These are phyloP conservation scores for Hirtodrosophila alboralis DNA, from an alignment of 2,888 invertebrate genomes.

Conservation along the genomic window DNA sequence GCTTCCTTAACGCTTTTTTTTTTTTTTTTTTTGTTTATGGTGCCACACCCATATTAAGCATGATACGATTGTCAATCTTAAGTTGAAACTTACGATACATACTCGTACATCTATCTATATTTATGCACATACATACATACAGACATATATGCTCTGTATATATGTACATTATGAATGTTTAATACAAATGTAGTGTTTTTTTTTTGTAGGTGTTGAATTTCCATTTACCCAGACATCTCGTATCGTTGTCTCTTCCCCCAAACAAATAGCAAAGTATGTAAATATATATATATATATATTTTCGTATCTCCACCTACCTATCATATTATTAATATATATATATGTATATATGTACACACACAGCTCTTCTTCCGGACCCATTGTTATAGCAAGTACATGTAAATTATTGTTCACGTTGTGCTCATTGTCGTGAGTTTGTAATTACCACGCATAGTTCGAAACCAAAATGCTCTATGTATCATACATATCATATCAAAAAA, in stretches of 20 bases:
- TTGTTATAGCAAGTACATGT: constrained; percentile 76
- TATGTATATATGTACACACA: constrained; percentile 1
- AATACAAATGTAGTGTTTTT: constrained; percentile 29
- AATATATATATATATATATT: constrained; percentile 2
- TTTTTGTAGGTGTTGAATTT: constrained; percentile 48
- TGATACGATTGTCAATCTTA: constrained; percentile 46
- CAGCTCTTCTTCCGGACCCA: constrained; percentile 70
- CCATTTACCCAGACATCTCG: constrained; percentile 12
- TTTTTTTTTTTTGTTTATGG: background rate
- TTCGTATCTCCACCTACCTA: constrained; percentile 22
- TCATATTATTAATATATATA: constrained; percentile 38
- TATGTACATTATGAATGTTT: background rate
- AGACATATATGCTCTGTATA: too few relatives aligned
- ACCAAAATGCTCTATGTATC: constrained; percentile 27
- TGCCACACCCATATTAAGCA: constrained; percentile 42
- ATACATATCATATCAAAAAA: too few relatives aligned
- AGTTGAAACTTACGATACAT: constrained; percentile 21
- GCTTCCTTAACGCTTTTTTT: too few relatives aligned
- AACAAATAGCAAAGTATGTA: too few relatives aligned
- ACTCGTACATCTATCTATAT: too few relatives aligned
- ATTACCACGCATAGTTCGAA: constrained; percentile 64
- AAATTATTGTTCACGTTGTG: constrained; percentile 73
- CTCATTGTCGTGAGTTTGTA: constrained; percentile 66
- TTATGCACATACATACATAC: too few relatives aligned
- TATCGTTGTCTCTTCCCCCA: background rate